Percentiles rank a stretch among this genome's conserved stretches.
phyloP scores from a whole-genome alignment of 2,797 vertebrate species.

The Cirrhinus molitorella region DNA sequence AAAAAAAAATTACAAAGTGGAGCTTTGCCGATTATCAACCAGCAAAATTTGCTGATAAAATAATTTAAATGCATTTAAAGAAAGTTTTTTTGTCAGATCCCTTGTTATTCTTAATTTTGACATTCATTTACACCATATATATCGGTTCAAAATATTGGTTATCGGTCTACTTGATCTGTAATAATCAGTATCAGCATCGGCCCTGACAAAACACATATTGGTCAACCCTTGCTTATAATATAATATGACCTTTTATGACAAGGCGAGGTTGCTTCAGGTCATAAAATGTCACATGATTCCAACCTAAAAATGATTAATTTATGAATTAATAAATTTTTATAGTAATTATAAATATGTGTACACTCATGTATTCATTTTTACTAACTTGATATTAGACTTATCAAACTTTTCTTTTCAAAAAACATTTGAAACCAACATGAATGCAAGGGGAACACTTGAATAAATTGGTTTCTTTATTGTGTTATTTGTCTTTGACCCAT shows the following conservation, averaged over 20 bases:
- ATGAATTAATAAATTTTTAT: neutral
- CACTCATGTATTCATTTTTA: neutral
- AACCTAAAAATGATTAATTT: neutral
- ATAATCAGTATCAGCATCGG: too few species aligned
- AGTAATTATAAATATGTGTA: neutral
- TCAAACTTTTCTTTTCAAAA: neutral
- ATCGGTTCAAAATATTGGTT: too few species aligned
- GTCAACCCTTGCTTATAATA: neutral
- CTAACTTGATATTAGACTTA: neutral
- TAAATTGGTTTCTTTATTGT: neutral
- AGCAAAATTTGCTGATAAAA: too few species aligned
- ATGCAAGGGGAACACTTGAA: neutral
- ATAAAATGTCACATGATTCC: neutral
- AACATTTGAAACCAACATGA: neutral
- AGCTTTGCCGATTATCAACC: too few species aligned
- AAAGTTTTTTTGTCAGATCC: too few species aligned
- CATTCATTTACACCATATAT: too few species aligned
- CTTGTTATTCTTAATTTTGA: too few species aligned
- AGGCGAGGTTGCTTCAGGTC: neutral
- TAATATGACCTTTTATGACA: neutral
- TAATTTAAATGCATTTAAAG: too few species aligned
- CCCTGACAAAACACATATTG: too few species aligned
- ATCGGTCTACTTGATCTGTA: too few species aligned
- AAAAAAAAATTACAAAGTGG: too few species aligned
- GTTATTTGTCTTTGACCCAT: neutral